These are phyloP conservation scores for Margarornis squamiger DNA, from an alignment of 2,797 vertebrate genomes.

Conservation along the genomic window DNA sequence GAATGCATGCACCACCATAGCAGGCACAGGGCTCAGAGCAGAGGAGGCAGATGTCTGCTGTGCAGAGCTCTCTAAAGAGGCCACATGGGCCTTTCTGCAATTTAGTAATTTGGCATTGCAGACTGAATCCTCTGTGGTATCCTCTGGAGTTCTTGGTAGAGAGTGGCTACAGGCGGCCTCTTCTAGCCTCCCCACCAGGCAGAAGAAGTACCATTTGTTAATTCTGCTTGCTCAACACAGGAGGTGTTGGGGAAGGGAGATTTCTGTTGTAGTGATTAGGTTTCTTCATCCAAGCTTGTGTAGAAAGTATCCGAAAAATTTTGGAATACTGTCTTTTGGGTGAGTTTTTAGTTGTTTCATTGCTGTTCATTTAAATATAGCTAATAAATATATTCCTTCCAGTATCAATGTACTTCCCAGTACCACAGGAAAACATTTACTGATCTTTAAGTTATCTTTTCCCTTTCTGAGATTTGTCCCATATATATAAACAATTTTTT, in stretches of 20 bases:
- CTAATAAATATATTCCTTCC: neutral
- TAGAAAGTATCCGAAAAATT: neutral
- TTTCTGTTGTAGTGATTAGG: neutral
- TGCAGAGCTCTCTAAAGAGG: conserved; percentile 39
- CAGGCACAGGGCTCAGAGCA: neutral
- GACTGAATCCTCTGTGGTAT: neutral
- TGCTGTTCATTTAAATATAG: neutral
- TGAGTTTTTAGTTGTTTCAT: neutral
- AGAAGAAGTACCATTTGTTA: neutral
- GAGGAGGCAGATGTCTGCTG: conserved; percentile 52
- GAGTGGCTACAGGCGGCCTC: neutral
- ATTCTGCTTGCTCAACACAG: neutral
- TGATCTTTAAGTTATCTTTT: neutral
- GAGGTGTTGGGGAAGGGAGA: neutral
- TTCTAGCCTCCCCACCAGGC: neutral
- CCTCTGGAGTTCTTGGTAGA: neutral
- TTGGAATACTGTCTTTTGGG: neutral
- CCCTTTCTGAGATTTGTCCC: neutral
- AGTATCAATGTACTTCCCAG: neutral
- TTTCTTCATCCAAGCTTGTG: neutral
- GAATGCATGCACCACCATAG: conserved; percentile 5
- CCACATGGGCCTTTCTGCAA: neutral
- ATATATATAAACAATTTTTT: neutral
- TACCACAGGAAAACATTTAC: neutral
- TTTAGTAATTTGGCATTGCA: neutral